phyloP scores from a whole-genome alignment of 2,113 vertebrate genomes.

The Hystrix cristata region DNA sequence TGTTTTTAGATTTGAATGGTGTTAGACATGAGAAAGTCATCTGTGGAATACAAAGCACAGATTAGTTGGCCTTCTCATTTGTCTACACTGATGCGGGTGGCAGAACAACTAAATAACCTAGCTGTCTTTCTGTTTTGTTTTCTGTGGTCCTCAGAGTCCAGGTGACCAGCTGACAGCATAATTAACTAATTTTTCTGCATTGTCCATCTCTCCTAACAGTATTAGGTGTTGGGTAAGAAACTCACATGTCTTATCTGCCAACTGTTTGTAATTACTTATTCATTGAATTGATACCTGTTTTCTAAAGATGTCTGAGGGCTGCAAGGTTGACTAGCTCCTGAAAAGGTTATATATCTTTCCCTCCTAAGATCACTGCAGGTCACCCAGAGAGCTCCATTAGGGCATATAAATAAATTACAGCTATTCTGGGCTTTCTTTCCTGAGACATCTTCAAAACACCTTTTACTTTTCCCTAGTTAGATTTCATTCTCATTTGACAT shows the following conservation, averaged over 20 bases:
- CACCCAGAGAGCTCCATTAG: not conserved
- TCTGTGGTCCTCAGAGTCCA: constrained; percentile 50
- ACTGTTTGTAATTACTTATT: constrained; percentile 68
- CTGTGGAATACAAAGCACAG: not conserved
- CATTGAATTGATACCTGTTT: constrained; percentile 55
- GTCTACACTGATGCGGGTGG: rapidly evolving
- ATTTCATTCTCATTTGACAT: not conserved
- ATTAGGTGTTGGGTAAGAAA: constrained; percentile 17
- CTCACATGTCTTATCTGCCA: constrained; percentile 16
- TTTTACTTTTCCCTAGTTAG: not conserved
- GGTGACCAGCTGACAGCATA: not conserved
- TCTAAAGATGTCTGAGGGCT: not conserved
- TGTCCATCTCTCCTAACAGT: not conserved
- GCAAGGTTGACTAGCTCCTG: not conserved
- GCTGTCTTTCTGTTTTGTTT: not conserved
- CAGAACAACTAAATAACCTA: not conserved
- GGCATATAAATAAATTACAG: not conserved
- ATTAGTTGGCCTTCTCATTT: not conserved
- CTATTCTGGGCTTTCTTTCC: not conserved
- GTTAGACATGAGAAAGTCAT: constrained; percentile 15
- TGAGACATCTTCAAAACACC: not conserved
- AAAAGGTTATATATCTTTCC: constrained; percentile 21
- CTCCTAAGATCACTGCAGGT: not conserved
- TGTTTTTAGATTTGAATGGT: constrained; percentile 49
- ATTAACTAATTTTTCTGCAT: constrained; percentile 50